Conservation (phyloP, 2,888 invertebrate species). For the Pheosia tremula region DNA sequence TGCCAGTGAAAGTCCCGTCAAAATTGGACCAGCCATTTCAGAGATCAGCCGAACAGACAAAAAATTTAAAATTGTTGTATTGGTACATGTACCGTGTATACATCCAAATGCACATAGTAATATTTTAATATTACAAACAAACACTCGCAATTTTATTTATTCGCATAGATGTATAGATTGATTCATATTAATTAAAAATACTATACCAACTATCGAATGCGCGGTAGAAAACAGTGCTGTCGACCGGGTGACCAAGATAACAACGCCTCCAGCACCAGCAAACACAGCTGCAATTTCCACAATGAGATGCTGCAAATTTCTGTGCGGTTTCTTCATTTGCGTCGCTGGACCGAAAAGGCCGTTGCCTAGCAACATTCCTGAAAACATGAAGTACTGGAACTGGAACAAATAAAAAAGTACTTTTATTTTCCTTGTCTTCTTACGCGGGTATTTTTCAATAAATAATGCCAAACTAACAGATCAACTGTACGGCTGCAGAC, state of each 20-base stretch:
- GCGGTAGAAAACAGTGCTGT: neutral
- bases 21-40: no score
- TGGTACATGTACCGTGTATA: no score
- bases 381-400: constrained; percentile 27
- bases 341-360: constrained; percentile 28
- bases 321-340: constrained; percentile 9
- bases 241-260: neutral
- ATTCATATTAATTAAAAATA: neutral
- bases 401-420: constrained; percentile 11
- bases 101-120: no score
- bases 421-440: neutral
- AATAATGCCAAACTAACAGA: no score
- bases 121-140: no score
- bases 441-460: no score
- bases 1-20: no score
- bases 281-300: constrained; percentile 5
- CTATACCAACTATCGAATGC: constrained; percentile 2
- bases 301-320: constrained; percentile 19
- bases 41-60: no score
- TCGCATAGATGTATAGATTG: no score
- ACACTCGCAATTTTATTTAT: no score
- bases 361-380: constrained; percentile 29
- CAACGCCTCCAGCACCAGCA: constrained; percentile 6
- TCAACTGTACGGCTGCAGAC: no score
- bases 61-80: no score